These are phyloP conservation scores for Enteromius treurensis DNA, from an alignment of 2,797 vertebrate genomes.

Conservation along the genomic window DNA sequence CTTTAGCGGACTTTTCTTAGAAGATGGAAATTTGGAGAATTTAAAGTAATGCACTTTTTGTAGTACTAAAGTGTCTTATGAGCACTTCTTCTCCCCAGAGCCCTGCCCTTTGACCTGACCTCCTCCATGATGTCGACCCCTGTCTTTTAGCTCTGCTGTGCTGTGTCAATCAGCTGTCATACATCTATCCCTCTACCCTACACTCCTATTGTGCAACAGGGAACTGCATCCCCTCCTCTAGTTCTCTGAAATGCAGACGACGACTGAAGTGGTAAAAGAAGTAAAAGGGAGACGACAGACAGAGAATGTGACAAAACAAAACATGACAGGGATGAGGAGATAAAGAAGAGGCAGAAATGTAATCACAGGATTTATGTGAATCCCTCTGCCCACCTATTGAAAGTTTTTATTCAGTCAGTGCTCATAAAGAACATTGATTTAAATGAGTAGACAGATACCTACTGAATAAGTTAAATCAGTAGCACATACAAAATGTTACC, in stretches of 20 bases:
- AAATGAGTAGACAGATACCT: not conserved
- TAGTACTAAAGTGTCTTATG: constrained; percentile 58
- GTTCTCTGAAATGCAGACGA: constrained; percentile 60
- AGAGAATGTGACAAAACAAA: constrained; percentile 49
- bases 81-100: constrained; percentile 64
- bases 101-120: constrained; percentile 71
- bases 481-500: not conserved
- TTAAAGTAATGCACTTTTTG: not conserved
- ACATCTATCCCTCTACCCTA: constrained; percentile 54
- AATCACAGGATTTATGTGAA: not conserved
- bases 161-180: constrained; percentile 74
- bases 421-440: not conserved
- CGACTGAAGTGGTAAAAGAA: constrained; percentile 52
- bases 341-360: constrained; percentile 14
- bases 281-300: constrained; percentile 42
- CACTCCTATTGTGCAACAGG: constrained; percentile 63
- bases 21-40: not conserved
- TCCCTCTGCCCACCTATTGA: not conserved
- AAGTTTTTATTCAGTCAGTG: not conserved
- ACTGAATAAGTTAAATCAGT: not conserved
- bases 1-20: not conserved
- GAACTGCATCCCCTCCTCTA: constrained; percentile 47
- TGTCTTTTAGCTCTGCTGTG: constrained; percentile 63
- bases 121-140: constrained; percentile 63
- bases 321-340: constrained; percentile 24